Conservation (phyloP, 1,140 invertebrate species). For the Chelonus insularis region DNA sequence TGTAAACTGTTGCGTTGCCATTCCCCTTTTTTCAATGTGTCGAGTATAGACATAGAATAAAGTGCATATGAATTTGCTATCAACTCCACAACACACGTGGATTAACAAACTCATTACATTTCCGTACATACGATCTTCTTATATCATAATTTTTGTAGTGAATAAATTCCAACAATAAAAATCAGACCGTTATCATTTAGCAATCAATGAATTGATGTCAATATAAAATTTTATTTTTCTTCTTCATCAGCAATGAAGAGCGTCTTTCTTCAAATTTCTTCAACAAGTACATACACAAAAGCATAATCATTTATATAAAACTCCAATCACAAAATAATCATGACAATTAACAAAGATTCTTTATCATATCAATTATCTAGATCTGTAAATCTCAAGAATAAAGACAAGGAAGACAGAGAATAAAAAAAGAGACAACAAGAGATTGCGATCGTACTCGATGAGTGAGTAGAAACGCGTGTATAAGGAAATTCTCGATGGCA, state of each 20-base stretch:
- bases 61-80: not conserved
- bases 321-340: too few species aligned
- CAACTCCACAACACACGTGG: not conserved
- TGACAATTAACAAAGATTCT: too few species aligned
- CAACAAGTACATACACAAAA: too few species aligned
- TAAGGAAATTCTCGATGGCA: slow-evolving; percentile 52
- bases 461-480: slow-evolving; percentile 34
- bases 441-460: slow-evolving; percentile 8
- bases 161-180: not conserved
- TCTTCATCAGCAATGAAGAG: too few species aligned
- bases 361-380: not conserved
- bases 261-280: too few species aligned
- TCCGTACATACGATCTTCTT: not conserved
- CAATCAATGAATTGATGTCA: too few species aligned
- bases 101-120: not conserved
- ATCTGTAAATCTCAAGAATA: not conserved
- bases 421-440: not conserved
- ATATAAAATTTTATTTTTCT: too few species aligned
- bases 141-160: not conserved
- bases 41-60: not conserved
- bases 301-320: too few species aligned
- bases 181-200: too few species aligned
- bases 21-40: slow-evolving; percentile 20
- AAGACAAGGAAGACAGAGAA: not conserved
- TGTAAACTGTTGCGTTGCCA: slow-evolving; percentile 59